Conservation (phyloP, 2,888 invertebrate genomes). For the Cloeon dipterum region DNA sequence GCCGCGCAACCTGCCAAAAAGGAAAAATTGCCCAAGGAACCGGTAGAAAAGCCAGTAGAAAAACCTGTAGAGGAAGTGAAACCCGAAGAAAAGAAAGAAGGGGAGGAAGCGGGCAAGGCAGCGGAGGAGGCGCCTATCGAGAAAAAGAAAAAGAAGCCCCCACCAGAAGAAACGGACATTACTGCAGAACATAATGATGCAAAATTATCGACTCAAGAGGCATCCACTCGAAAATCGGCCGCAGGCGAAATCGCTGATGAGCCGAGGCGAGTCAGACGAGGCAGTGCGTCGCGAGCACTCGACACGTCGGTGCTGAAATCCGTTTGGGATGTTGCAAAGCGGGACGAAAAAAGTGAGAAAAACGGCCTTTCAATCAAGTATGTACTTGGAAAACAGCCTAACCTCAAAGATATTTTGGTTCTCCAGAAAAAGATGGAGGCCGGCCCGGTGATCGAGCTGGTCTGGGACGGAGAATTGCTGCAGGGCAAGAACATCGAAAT, state of each 20-base stretch:
- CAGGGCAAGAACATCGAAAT: neutral
- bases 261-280: conserved; percentile 28
- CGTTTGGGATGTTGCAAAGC: conserved; percentile 2
- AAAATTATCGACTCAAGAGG: too few species aligned
- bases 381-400: neutral
- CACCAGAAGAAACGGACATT: too few species aligned
- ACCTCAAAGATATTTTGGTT: conserved; percentile 14
- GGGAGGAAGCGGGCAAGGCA: too few species aligned
- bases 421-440: conserved; percentile 25
- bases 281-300: conserved; percentile 26
- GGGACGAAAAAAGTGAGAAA: neutral
- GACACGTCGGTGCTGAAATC: neutral
- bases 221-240: too few species aligned
- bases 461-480: neutral
- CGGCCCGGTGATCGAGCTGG: conserved; percentile 21
- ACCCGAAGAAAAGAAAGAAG: too few species aligned
- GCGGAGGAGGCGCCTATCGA: too few species aligned
- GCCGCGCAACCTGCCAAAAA: too few species aligned
- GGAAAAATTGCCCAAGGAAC: too few species aligned
- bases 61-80: too few species aligned
- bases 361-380: neutral
- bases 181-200: too few species aligned
- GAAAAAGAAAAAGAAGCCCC: too few species aligned
- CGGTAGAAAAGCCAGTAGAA: too few species aligned
- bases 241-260: conserved; percentile 17